Conservation (phyloP, 2,888 invertebrate species). For the Artemia sinica region DNA sequence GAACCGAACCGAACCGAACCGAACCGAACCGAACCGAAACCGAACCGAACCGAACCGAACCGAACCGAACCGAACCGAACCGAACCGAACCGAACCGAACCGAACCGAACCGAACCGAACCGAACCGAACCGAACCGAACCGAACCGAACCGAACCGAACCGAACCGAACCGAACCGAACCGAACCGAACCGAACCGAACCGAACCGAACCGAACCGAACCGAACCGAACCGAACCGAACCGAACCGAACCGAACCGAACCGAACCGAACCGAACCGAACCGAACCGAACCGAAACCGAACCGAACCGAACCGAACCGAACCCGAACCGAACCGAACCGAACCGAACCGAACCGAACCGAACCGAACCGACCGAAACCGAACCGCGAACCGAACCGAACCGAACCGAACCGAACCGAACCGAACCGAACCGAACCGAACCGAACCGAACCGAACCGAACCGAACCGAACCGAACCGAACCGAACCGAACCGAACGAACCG, state of each 20-base stretch:
- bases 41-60: constrained; percentile 22
- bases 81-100: constrained; percentile 17
- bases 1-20: too few species aligned
- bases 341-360: constrained; percentile 20
- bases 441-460: too few species aligned
- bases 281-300: too few species aligned
- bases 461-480: too few species aligned
- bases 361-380: constrained; percentile 19
- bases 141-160: constrained; percentile 22
- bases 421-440: too few species aligned
- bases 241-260: constrained; percentile 23
- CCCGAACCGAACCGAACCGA: constrained; percentile 20
- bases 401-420: not conserved
- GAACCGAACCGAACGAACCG: too few species aligned
- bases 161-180: constrained; percentile 23
- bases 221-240: constrained; percentile 21
- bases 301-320: too few species aligned
- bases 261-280: constrained; percentile 23
- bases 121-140: constrained; percentile 22
- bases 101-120: constrained; percentile 23
- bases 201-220: constrained; percentile 23
- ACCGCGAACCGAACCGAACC: too few species aligned
- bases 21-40: too few species aligned
- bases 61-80: constrained; percentile 22
- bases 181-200: constrained; percentile 22